phyloP scores from a whole-genome alignment of 2,797 vertebrate species.

The Thunnus albacares region DNA sequence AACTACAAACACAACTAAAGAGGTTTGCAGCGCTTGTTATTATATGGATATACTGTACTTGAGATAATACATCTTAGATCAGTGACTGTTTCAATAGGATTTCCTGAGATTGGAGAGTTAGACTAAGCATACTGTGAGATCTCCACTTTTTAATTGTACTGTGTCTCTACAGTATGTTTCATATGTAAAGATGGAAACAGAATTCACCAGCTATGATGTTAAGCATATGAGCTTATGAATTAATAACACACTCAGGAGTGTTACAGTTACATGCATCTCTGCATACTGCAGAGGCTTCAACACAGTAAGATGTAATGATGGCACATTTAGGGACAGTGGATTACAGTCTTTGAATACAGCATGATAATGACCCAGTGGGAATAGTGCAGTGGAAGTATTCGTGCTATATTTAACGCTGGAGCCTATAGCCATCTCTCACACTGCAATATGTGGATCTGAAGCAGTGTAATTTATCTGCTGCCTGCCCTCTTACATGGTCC shows the following conservation, averaged over 20 bases:
- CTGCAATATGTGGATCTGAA: slow-evolving; percentile 58
- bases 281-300: slow-evolving; percentile 38
- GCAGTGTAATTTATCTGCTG: slow-evolving; percentile 70
- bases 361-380: slow-evolving; percentile 64
- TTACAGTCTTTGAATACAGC: slow-evolving; percentile 63
- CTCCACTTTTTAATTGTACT: slow-evolving; percentile 45
- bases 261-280: slow-evolving; percentile 51
- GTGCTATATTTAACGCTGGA: slow-evolving; percentile 66
- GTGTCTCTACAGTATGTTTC: slow-evolving; percentile 18
- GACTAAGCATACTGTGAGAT: slow-evolving; percentile 6
- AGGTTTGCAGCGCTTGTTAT: not conserved
- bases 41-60: not conserved
- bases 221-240: slow-evolving; percentile 64
- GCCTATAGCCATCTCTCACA: slow-evolving; percentile 65
- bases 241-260: slow-evolving; percentile 52
- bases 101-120: slow-evolving; percentile 16
- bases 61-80: slow-evolving; percentile 20
- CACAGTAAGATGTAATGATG: slow-evolving; percentile 52
- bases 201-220: slow-evolving; percentile 44
- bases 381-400: slow-evolving; percentile 49
- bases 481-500: slow-evolving; percentile 67
- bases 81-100: slow-evolving; percentile 23
- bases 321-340: slow-evolving; percentile 51
- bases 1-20: slow-evolving; percentile 8
- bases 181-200: slow-evolving; percentile 28